Conservation (phyloP, 2,888 invertebrate genomes). For the Conchocele bisecta region DNA sequence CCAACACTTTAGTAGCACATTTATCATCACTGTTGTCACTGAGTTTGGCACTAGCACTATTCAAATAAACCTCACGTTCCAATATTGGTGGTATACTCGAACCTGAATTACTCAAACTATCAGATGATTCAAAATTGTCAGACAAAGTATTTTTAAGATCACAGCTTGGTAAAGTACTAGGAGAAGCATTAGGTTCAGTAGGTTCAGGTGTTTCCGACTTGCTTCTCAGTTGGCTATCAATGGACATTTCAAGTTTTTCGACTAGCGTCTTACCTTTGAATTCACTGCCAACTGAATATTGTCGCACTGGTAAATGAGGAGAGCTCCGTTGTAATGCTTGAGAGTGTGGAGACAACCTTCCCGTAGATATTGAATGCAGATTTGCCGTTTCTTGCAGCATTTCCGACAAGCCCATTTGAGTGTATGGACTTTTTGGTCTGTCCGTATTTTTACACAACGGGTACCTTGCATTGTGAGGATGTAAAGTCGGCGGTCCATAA, state of each 20-base stretch:
- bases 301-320: not conserved
- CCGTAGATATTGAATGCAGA: conserved; percentile 26
- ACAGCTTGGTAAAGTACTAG: no score
- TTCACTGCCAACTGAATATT: not conserved
- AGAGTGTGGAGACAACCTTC: not conserved
- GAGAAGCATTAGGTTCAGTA: conserved; percentile 12
- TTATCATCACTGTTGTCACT: no score
- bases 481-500: conserved; percentile 39
- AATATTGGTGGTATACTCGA: no score
- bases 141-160: no score
- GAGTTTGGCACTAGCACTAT: no score
- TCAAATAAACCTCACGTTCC: no score
- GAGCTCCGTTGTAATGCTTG: not conserved
- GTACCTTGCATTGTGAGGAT: conserved; percentile 40
- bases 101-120: no score
- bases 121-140: no score
- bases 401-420: conserved; percentile 56
- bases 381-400: conserved; percentile 58
- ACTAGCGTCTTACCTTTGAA: not conserved
- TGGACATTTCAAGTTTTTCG: conserved; percentile 3
- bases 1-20: no score
- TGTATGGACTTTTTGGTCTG: conserved; percentile 45
- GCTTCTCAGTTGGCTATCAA: not conserved
- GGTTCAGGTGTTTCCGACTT: not conserved
- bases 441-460: conserved; percentile 31